A percentile compares a stretch with the other conserved stretches of the same genome.
Conservation (phyloP, 2,113 vertebrate species). For the Aspidoscelis tigris region DNA sequence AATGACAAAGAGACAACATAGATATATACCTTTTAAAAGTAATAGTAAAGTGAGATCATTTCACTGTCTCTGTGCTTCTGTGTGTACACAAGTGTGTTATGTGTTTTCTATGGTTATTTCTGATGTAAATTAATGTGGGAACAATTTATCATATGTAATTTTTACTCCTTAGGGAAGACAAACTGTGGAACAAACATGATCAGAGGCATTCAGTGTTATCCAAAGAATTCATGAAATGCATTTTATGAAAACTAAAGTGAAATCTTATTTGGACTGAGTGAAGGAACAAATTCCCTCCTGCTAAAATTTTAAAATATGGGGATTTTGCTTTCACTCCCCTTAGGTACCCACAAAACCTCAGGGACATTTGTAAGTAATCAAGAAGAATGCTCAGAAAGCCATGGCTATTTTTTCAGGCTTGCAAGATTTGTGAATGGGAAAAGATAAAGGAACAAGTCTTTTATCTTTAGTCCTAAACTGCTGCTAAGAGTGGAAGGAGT, state of each 20-base stretch:
- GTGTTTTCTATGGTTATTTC: background rate
- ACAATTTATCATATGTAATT: background rate
- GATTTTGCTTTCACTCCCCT: background rate
- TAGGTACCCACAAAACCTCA: background rate
- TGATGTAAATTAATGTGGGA: background rate
- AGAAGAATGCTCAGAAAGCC: background rate
- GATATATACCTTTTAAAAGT: background rate
- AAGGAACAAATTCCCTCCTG: background rate
- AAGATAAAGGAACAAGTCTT: background rate
- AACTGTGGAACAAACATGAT: background rate
- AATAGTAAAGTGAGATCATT: background rate
- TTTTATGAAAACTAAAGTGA: background rate
- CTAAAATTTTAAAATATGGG: background rate
- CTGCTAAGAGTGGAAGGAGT: background rate
- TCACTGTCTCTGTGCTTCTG: too few relatives aligned
- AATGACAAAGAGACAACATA: background rate
- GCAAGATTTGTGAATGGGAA: background rate
- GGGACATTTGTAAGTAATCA: background rate
- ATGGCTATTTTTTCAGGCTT: background rate
- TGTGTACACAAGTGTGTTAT: background rate
- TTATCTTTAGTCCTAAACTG: background rate
- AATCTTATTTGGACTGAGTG: background rate
- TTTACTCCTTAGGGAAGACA: background rate
- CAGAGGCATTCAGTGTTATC: background rate
- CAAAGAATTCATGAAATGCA: background rate